phyloP scores from a whole-genome alignment of 2,888 invertebrate genomes.

The Tetheella fluctuosa region DNA sequence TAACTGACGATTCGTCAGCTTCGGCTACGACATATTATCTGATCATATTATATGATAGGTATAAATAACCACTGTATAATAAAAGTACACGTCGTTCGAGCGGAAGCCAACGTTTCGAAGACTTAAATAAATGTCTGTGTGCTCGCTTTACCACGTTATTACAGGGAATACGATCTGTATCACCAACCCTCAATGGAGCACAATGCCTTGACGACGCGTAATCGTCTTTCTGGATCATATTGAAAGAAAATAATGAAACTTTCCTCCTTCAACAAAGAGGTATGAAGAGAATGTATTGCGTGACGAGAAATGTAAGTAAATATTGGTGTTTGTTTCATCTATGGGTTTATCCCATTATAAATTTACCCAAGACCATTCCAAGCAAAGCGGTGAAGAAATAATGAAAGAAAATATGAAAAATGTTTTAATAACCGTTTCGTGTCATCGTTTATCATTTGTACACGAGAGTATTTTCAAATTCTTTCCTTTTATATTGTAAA shows the following conservation, averaged over 20 bases:
- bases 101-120: conserved; percentile 13
- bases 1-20: too few relatives aligned
- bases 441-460: not conserved
- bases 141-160: conserved; percentile 42
- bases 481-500: conserved; percentile 30
- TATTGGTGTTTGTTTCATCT: conserved; percentile 17
- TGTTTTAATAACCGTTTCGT: not conserved
- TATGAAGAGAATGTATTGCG: conserved; percentile 21
- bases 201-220: conserved; percentile 47
- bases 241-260: conserved; percentile 54
- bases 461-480: not conserved
- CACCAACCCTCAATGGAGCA: conserved; percentile 43
- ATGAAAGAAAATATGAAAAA: not conserved
- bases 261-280: conserved; percentile 28
- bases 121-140: conserved; percentile 27
- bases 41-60: too few relatives aligned
- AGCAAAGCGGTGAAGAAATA: not conserved
- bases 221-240: conserved; percentile 50
- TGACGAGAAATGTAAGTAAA: conserved; percentile 31
- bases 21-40: too few relatives aligned
- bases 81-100: conserved; percentile 17
- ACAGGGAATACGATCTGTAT: conserved; percentile 45
- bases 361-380: not conserved
- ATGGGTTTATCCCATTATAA: not conserved
- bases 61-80: conserved; percentile 15